These are phyloP conservation scores for Cassiopea andromeda DNA, from an alignment of 30 jellyfish, hydroid and myxozoan genomes.

Conservation along the genomic window DNA sequence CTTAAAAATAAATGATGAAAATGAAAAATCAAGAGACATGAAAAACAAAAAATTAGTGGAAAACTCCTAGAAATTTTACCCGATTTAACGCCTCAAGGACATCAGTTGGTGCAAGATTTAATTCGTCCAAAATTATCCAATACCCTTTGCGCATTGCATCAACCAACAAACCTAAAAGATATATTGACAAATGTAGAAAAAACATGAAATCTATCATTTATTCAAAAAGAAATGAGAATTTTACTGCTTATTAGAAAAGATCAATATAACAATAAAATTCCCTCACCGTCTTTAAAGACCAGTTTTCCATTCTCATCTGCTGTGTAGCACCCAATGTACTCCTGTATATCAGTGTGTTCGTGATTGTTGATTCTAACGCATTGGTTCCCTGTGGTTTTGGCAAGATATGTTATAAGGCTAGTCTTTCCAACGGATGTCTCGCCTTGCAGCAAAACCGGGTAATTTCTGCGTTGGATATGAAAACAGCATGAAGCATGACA, in stretches of 20 bases:
- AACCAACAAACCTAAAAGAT: constrained; percentile 80
- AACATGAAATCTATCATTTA: not conserved
- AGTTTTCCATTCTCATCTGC: constrained; percentile 93
- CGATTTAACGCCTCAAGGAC: constrained; percentile 96
- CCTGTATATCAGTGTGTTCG: constrained; percentile 99
- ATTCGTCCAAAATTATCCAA: constrained; percentile 97
- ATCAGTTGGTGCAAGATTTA: constrained; percentile 99
- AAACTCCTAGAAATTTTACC: constrained; percentile 21
- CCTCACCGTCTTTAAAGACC: constrained; percentile 95
- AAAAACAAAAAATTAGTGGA: too few species aligned
- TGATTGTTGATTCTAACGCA: constrained; percentile 98
- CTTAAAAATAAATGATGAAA: too few species aligned
- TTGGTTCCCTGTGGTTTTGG: constrained; percentile 92
- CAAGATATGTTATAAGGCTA: constrained; percentile 86
- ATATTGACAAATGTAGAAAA: not conserved
- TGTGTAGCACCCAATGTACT: constrained; percentile 97
- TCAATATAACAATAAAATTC: not conserved
- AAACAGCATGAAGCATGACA: not conserved
- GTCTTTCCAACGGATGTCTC: constrained; percentile 99
- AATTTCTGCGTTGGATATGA: constrained; percentile 38
- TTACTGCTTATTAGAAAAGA: not conserved
- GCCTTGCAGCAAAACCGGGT: constrained; percentile 98
- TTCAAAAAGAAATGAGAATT: not conserved
- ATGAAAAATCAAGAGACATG: too few species aligned
- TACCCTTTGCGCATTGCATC: constrained; percentile 98